Base-by-base conservation (phyloP, 2,888 invertebrate species). In the Polyommatus iphigenia region DNA sequence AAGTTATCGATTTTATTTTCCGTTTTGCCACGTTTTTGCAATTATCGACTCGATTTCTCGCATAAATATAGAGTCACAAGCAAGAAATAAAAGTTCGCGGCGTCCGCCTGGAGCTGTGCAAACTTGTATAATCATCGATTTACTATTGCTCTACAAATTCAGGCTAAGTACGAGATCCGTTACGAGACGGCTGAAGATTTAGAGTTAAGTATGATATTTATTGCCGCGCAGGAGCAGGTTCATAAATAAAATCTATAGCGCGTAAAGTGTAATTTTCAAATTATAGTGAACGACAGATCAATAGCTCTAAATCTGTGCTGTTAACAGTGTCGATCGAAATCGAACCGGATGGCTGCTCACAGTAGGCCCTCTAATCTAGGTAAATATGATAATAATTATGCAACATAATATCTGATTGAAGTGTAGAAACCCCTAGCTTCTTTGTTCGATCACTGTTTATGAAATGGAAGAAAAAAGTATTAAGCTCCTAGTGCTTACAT, bases 111-210 rank as follows among this genome's bases (percentile, higher is more conserved):
- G 3, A 36, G 62, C 67, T 67, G 4, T 67, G 15, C 29, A 62
- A 62, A 62, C 62, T 62, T 62, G 71, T 41, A 41, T 36, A 72
- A 41, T 41, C 41, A 72, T 72, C 41, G 20, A 32, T 67, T 32
- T 32, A 36, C 72, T 41, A 72, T 20, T 72, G 18, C 41, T 41
- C 72, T 41, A 72, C 41, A 72, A 41, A 72, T 20, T 36, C 72
- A 41, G 72, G 36, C 72, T 72, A 72, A 41, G 41, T 72, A 72
- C 72, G n/a, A 41, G 72, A 72, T 72, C 72, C 72, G 72, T 72
- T 72, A 72, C 41, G 10, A 72, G 36, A 41, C 72, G 41, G 36
- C 72, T 41, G 72, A 72, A 72, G 72, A 67, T 67, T 67, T 67
- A 67, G 62, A 62, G 67, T 67, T 67, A 67, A 67, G 67, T 67